Percentiles rank a stretch among this genome's conserved stretches.
phyloP scores from a whole-genome alignment of 2,888 invertebrate species.

The Ophion slaviceki region DNA sequence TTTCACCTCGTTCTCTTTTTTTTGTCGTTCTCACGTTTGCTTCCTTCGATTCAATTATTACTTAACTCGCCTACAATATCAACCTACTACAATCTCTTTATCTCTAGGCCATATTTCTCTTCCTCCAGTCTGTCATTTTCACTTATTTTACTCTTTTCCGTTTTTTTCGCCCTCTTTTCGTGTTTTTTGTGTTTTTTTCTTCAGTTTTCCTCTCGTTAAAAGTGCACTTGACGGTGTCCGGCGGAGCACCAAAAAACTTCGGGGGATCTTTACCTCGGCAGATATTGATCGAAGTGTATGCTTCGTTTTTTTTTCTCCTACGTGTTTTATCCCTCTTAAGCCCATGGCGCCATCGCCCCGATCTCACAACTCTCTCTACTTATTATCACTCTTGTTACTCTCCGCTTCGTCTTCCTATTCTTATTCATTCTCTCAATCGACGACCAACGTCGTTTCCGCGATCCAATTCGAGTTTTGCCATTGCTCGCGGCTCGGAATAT shows the following conservation, averaged over 20 bases:
- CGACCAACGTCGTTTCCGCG: conserved; percentile 16
- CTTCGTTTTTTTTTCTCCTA: conserved; percentile 35
- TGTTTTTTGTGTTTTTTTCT: conserved; percentile 25
- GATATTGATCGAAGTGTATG: conserved; percentile 80
- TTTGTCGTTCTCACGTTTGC: conserved; percentile 65
- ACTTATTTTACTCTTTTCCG: neutral
- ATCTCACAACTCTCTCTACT: conserved; percentile 1
- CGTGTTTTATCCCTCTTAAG: neutral
- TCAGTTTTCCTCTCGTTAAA: conserved; percentile 74
- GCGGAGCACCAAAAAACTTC: conserved; percentile 80
- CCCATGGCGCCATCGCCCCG: neutral
- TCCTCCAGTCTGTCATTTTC: neutral
- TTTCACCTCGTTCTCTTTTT: conserved; percentile 49
- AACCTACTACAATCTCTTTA: conserved; percentile 77
- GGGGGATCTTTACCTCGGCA: conserved; percentile 81
- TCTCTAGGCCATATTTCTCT: conserved; percentile 80
- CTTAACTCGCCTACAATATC: no score
- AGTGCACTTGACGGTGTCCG: conserved; percentile 83
- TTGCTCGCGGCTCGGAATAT: conserved; percentile 71
- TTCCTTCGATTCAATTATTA: conserved; percentile 72
- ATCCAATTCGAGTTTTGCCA: conserved; percentile 51
- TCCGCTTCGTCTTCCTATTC: neutral
- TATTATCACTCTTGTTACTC: neutral
- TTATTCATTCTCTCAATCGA: neutral
- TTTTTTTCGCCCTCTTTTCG: conserved; percentile 32